Conservation (phyloP, 1,140 invertebrate species). For the Bacillus rossius region DNA sequence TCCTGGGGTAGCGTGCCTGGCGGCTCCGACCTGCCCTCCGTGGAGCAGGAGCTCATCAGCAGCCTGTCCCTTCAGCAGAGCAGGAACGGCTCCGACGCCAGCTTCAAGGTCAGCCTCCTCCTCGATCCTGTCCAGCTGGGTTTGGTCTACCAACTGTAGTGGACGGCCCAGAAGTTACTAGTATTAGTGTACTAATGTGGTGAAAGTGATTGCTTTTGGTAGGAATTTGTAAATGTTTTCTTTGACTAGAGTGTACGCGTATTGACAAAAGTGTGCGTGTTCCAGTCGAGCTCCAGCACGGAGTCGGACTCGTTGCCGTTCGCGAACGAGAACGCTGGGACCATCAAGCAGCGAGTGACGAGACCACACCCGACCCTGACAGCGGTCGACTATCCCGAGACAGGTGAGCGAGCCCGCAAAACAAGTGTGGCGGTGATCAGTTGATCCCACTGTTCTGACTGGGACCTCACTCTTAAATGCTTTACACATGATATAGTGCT, state of each 20-base stretch:
- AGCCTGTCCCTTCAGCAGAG: slow-evolving; percentile 57
- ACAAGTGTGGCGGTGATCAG: too few species aligned
- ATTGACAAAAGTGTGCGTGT: too few species aligned
- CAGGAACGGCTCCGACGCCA: slow-evolving; percentile 74
- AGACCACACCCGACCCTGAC: slow-evolving; percentile 37
- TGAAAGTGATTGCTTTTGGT: too few species aligned
- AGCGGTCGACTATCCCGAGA: slow-evolving; percentile 15
- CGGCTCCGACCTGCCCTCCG: slow-evolving; percentile 16
- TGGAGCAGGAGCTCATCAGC: slow-evolving; percentile 54
- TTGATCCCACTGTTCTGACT: too few species aligned
- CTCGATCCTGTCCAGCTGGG: too few species aligned
- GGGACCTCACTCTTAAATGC: too few species aligned
- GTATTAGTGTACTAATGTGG: too few species aligned
- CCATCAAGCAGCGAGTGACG: slow-evolving; percentile 77
- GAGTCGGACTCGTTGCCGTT: slow-evolving; percentile 96
- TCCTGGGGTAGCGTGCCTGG: slow-evolving; percentile 4
- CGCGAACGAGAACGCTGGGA: slow-evolving; percentile 97
- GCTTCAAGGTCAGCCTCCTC: slow-evolving; percentile 77
- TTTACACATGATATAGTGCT: too few species aligned
- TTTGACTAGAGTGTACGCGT: too few species aligned
- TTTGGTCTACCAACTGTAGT: too few species aligned
- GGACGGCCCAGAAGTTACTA: too few species aligned
- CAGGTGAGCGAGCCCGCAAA: slow-evolving; percentile 1
- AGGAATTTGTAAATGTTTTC: too few species aligned
- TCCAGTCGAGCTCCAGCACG: slow-evolving; percentile 88